Percentiles rank a stretch among this genome's conserved stretches.
Evolutionary conservation across 2,113 vertebrate genomes (phyloP).

Genomic region (Thamnophis sirtalis): DNA sequence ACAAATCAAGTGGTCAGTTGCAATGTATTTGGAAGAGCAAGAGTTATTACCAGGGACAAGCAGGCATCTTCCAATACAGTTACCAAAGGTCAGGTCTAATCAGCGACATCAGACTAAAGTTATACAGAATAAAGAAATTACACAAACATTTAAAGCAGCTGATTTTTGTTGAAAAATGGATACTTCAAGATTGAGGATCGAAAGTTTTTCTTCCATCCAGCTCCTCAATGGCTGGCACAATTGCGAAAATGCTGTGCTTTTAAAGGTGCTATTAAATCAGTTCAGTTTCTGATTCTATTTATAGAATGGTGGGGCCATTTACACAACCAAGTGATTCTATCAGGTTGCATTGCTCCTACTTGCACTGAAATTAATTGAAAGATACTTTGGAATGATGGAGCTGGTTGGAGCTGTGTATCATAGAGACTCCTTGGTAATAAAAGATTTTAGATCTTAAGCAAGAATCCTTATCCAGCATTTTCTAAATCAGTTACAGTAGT

Average conservation of each 20-base stretch:
- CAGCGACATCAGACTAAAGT: neutral
- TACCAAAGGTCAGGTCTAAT: neutral
- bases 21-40: neutral
- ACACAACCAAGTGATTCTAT: neutral
- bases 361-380: neutral
- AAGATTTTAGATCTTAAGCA: neutral
- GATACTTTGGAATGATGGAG: neutral
- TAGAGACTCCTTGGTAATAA: neutral
- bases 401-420: neutral
- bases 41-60: neutral
- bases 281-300: neutral
- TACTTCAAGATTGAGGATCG: neutral
- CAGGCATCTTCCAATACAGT: neutral
- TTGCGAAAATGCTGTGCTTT: neutral
- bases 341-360: neutral
- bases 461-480: slow-evolving; percentile 4
- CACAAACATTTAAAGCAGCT: neutral
- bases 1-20: neutral
- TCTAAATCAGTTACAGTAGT: neutral
- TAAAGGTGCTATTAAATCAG: neutral
- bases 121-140: neutral
- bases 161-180: neutral
- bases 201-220: neutral
- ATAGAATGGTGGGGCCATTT: neutral
- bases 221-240: neutral